Conservation (phyloP, 1,140 invertebrate species). For the Aphelinus atriplicis region DNA sequence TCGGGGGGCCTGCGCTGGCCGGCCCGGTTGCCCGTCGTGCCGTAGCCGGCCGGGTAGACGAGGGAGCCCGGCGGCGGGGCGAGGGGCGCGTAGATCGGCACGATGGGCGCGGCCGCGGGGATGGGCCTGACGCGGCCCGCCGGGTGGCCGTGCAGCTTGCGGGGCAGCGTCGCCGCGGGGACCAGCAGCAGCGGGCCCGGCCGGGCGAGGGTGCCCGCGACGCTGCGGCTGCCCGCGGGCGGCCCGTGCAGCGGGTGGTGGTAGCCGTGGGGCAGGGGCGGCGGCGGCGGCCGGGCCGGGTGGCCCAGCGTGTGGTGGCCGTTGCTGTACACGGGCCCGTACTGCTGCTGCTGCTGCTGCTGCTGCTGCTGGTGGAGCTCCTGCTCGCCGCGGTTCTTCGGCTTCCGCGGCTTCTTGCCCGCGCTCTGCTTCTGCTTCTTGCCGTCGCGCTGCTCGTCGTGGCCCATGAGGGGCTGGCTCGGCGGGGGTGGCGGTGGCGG, state of each 20-base stretch:
- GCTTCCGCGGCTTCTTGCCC: slow-evolving; percentile 63
- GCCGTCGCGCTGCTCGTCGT: slow-evolving; percentile 24
- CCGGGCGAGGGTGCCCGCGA: slow-evolving; percentile 63
- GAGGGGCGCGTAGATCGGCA: slow-evolving; percentile 64
- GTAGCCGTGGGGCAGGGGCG: slow-evolving; percentile 54
- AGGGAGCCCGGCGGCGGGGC: slow-evolving; percentile 65
- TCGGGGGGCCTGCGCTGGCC: slow-evolving; percentile 68
- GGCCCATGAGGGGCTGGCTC: slow-evolving; percentile 55
- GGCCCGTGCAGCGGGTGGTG: slow-evolving; percentile 51
- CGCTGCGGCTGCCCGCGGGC: slow-evolving; percentile 64
- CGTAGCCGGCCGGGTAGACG: slow-evolving; percentile 65
- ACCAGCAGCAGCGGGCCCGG: slow-evolving; percentile 67
- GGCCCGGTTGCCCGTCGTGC: slow-evolving; percentile 69
- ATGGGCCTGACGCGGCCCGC: slow-evolving; percentile 58
- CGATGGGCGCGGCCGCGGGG: slow-evolving; percentile 60
- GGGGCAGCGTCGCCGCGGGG: slow-evolving; percentile 68
- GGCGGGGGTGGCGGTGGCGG: slow-evolving; percentile 70
- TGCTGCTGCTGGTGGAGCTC: slow-evolving; percentile 57
- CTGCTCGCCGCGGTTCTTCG: slow-evolving; percentile 53
- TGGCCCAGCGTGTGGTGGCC: slow-evolving; percentile 65
- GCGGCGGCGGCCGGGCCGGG: slow-evolving; percentile 61
- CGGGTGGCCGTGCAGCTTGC: slow-evolving; percentile 65
- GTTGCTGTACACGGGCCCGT: slow-evolving; percentile 56
- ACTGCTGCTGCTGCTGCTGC: slow-evolving; percentile 51
- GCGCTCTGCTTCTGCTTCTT: slow-evolving; percentile 54